Conservation (phyloP, 2,888 invertebrate species). For the Xestia c-nigrum region DNA sequence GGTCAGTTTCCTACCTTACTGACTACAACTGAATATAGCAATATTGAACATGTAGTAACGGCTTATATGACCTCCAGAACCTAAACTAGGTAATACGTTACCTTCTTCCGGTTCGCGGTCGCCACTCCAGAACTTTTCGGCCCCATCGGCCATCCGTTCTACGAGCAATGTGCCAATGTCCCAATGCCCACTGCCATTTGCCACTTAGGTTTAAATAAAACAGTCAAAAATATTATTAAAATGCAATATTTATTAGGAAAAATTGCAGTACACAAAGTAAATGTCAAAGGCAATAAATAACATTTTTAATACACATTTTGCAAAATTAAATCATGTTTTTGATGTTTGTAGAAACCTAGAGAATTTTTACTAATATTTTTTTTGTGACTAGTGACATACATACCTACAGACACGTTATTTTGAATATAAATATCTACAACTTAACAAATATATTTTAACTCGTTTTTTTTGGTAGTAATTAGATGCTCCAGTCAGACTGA, state of each 20-base stretch:
- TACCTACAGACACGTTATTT: background rate
- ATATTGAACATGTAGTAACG: background rate
- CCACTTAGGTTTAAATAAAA: background rate
- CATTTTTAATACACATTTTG: constrained; percentile 12
- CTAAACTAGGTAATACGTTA: background rate
- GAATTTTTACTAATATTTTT: constrained; percentile 5
- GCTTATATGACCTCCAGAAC: background rate
- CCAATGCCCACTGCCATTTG: no score
- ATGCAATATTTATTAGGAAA: constrained; percentile 43
- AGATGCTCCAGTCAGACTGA: background rate
- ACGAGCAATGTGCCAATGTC: no score
- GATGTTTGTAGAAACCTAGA: constrained; percentile 31
- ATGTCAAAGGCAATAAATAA: constrained; percentile 16
- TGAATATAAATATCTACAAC: background rate
- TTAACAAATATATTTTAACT: background rate
- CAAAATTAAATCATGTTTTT: background rate
- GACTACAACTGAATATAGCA: background rate
- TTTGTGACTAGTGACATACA: constrained; percentile 41
- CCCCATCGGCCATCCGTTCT: no score
- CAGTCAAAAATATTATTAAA: background rate
- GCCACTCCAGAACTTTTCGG: no score
- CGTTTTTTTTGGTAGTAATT: background rate
- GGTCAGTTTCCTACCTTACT: background rate
- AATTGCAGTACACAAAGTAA: constrained; percentile 33
- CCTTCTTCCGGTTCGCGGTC: no score